Evolutionary conservation across 35 echinoderm and acorn worm species (phyloP).

Genomic region (Holothuria glaberrima): DNA sequence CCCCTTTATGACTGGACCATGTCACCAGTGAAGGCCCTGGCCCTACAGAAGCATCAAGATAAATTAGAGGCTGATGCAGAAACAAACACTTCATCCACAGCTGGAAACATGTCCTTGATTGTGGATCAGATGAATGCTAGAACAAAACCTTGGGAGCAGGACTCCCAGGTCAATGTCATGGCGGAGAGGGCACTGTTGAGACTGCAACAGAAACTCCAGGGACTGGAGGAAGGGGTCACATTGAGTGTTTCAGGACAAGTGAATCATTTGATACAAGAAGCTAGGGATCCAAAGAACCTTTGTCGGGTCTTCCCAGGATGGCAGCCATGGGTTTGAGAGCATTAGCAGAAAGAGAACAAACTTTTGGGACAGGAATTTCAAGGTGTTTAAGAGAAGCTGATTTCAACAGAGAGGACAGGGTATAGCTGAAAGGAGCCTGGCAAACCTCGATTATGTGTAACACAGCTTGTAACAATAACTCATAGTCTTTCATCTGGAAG

Average conservation of each 20-base stretch:
- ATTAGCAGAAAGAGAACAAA: too few relatives aligned
- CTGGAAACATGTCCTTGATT: constrained; percentile 19
- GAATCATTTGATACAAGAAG: constrained; percentile 92
- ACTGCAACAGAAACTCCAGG: constrained; percentile 85
- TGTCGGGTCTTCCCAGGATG: constrained; percentile 89
- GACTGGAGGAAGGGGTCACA: constrained; percentile 88
- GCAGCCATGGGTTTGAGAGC: constrained; percentile 84
- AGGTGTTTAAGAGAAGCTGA: too few relatives aligned
- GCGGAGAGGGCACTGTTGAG: constrained; percentile 90
- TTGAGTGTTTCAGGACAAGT: constrained; percentile 93
- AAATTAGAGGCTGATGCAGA: constrained; percentile 73
- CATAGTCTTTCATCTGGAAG: too few relatives aligned
- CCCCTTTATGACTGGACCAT: constrained; percentile 96
- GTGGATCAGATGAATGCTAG: constrained; percentile 9
- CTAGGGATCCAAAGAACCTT: constrained; percentile 88
- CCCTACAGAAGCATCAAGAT: constrained; percentile 67
- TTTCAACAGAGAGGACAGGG: too few relatives aligned
- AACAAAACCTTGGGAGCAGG: background rate
- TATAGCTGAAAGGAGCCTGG: too few relatives aligned
- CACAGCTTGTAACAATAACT: too few relatives aligned
- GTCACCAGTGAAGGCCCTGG: constrained; percentile 81
- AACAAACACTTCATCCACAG: constrained; percentile 61
- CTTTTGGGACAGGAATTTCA: too few relatives aligned
- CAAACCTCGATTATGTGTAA: too few relatives aligned
- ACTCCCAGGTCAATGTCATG: constrained; percentile 76